Evolutionary conservation across 2,888 invertebrate genomes (phyloP).

Genomic region (Conomelus anceps): DNA sequence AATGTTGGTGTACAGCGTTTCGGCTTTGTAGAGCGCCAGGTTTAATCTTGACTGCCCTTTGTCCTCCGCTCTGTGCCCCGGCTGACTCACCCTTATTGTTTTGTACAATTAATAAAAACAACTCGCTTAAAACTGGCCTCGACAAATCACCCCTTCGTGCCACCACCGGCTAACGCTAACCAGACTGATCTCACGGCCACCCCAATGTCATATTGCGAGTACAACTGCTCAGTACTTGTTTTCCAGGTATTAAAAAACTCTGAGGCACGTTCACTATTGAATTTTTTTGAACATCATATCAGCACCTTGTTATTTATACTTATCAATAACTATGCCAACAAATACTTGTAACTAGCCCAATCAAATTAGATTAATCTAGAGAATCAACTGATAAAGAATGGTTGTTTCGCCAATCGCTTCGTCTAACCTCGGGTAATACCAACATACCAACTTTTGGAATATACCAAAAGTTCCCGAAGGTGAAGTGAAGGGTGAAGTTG

Average conservation of each 20-base stretch:
- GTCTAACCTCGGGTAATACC: too few species aligned
- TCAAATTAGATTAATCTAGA: too few species aligned
- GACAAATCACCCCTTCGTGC: background rate
- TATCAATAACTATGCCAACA: too few species aligned
- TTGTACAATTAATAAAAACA: slow-evolving; percentile 14
- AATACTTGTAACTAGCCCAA: too few species aligned
- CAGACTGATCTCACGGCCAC: background rate
- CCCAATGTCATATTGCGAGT: background rate
- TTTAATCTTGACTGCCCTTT: slow-evolving; percentile 14
- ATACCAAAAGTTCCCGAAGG: too few species aligned
- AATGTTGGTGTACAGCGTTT: slow-evolving; percentile 1
- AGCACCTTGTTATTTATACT: background rate
- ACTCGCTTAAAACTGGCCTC: slow-evolving; percentile 9
- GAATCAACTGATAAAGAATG: too few species aligned
- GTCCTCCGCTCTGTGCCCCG: background rate
- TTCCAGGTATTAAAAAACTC: background rate
- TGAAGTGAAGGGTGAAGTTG: too few species aligned
- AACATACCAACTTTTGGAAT: too few species aligned
- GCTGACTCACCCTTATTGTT: slow-evolving; percentile 6
- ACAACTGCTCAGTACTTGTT: background rate
- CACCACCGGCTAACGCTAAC: background rate
- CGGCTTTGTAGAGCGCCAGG: slow-evolving; percentile 8
- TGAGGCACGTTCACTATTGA: background rate
- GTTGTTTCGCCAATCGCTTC: too few species aligned
- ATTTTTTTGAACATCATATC: background rate